Evolutionary conservation across 2,888 invertebrate genomes (phyloP).

Genomic region (Parapristionchus giblindavisi): DNA sequence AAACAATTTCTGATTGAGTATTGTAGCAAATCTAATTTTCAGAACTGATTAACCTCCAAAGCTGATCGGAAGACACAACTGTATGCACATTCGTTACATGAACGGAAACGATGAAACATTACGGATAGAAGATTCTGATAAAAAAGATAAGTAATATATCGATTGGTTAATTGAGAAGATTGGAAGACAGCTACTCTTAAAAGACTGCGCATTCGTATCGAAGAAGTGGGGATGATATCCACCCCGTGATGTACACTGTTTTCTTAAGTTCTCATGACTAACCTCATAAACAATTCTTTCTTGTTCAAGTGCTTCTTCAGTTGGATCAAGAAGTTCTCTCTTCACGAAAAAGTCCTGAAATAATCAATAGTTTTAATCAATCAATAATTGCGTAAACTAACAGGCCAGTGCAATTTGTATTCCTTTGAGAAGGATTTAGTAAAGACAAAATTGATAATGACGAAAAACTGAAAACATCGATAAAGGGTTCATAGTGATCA

Average conservation of each 20-base stretch:
- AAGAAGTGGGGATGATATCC: too few relatives aligned
- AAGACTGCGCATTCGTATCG: too few relatives aligned
- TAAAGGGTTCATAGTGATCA: background rate
- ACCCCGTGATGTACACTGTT: too few relatives aligned
- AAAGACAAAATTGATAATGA: background rate
- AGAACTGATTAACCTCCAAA: slow-evolving; percentile 41
- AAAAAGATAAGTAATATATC: background rate
- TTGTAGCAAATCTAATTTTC: background rate
- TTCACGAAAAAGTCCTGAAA: slow-evolving; percentile 14
- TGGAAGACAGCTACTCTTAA: too few relatives aligned
- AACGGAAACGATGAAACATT: slow-evolving; percentile 43
- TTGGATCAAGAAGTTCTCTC: slow-evolving; percentile 21
- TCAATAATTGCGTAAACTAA: too few relatives aligned
- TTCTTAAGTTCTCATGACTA: too few relatives aligned
- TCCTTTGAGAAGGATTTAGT: background rate
- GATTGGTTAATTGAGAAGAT: too few relatives aligned
- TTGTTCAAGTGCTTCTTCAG: slow-evolving; percentile 25
- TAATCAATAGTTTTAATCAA: too few relatives aligned
- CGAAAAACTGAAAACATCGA: background rate
- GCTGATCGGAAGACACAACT: slow-evolving; percentile 45
- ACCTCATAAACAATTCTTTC: slow-evolving; percentile 6
- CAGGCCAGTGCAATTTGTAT: slow-evolving; percentile 4
- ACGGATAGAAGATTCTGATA: slow-evolving; percentile 38
- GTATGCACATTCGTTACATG: slow-evolving; percentile 43
- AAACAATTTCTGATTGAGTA: background rate